Conservation (phyloP, 2,888 invertebrate genomes). For the Tortricodes alternella region DNA sequence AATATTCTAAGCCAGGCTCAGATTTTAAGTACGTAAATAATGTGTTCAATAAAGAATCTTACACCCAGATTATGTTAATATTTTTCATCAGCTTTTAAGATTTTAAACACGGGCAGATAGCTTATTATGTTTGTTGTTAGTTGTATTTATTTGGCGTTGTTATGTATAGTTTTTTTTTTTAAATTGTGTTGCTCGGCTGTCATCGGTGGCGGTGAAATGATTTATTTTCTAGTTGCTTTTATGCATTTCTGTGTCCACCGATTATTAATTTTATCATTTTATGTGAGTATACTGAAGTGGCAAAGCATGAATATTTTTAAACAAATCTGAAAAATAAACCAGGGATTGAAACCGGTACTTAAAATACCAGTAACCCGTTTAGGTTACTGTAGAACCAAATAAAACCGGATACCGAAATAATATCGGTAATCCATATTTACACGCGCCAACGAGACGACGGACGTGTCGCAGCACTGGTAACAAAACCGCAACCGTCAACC, state of each 20-base stretch:
- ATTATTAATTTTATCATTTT: slow-evolving; percentile 21
- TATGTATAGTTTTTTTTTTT: slow-evolving; percentile 27
- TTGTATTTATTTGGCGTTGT: slow-evolving; percentile 35
- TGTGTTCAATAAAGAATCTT: slow-evolving; percentile 68
- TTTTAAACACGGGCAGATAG: slow-evolving; percentile 56
- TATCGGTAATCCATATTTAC: no score
- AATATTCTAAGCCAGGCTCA: slow-evolving; percentile 49
- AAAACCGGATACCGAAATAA: no score
- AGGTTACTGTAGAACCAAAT: no score
- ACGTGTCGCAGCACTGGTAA: no score
- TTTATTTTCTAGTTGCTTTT: slow-evolving; percentile 22
- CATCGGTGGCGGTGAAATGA: slow-evolving; percentile 7
- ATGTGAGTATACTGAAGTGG: neutral
- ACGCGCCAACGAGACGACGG: no score
- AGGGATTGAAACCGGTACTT: no score
- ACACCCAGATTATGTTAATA: slow-evolving; percentile 49
- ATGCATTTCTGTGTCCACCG: slow-evolving; percentile 28
- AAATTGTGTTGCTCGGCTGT: slow-evolving; percentile 26
- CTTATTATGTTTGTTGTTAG: slow-evolving; percentile 42
- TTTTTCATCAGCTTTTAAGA: slow-evolving; percentile 51
- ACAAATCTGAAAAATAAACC: no score
- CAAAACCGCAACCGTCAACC: no score
- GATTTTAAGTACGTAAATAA: slow-evolving; percentile 55
- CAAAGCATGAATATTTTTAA: no score
- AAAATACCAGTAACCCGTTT: no score